Conservation (phyloP, 2,888 invertebrate genomes). For the Stegana nigrithorax region DNA sequence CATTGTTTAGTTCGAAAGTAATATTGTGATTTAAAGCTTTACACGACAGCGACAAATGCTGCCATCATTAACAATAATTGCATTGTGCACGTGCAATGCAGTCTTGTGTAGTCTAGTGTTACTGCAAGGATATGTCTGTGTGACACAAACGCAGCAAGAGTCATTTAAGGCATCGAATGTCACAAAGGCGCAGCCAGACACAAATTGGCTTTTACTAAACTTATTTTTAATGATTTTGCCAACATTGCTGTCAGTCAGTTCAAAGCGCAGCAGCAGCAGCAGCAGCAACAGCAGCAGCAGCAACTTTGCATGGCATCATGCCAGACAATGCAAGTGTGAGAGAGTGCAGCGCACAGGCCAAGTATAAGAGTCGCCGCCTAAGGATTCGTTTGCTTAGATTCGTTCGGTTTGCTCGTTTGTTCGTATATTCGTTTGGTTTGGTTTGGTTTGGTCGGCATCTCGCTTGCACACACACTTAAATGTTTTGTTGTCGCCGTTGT, state of each 20-base stretch:
- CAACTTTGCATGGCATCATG: slow-evolving; percentile 2
- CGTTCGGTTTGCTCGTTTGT: slow-evolving; percentile 16
- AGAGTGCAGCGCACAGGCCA: not conserved
- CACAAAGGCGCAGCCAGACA: slow-evolving; percentile 11
- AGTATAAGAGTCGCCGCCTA: too few relatives aligned
- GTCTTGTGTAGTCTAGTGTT: too few relatives aligned
- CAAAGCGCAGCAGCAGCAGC: slow-evolving; percentile 22
- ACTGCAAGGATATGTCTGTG: too few relatives aligned
- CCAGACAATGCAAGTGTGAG: not conserved
- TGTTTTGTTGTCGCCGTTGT: not conserved
- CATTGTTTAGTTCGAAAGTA: too few relatives aligned
- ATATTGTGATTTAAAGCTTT: not conserved
- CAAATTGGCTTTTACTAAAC: slow-evolving; percentile 26
- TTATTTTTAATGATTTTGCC: slow-evolving; percentile 37
- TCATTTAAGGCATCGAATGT: slow-evolving; percentile 11
- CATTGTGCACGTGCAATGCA: too few relatives aligned
- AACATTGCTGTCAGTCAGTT: slow-evolving; percentile 18
- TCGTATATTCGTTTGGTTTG: too few relatives aligned
- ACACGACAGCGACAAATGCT: not conserved
- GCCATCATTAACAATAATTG: slow-evolving; percentile 16
- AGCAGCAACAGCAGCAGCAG: not conserved
- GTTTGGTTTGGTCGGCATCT: too few relatives aligned
- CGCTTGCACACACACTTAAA: too few relatives aligned
- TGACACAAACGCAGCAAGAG: not conserved
- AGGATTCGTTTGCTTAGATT: too few relatives aligned